Evolutionary conservation across 2,888 invertebrate species (phyloP).

Genomic region (Polydrusus pterygomalis): DNA sequence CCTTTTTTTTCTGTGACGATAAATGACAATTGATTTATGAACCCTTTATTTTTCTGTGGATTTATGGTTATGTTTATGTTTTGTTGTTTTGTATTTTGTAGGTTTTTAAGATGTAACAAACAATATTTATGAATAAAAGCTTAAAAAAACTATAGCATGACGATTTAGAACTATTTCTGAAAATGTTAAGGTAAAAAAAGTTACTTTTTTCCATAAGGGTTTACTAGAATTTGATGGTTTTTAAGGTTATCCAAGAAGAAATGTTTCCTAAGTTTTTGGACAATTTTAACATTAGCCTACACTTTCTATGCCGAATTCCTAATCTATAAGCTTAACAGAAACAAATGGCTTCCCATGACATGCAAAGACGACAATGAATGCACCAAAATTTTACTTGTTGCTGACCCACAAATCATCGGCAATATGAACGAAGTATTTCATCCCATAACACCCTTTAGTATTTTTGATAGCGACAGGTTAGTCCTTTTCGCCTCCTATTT

Average conservation of each 20-base stretch:
- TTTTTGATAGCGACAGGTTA: slow-evolving; percentile 94
- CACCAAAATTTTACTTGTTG: slow-evolving; percentile 75
- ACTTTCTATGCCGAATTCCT: slow-evolving; percentile 66
- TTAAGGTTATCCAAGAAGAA: slow-evolving; percentile 51
- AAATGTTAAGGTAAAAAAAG: slow-evolving; percentile 39
- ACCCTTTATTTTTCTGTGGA: too few relatives aligned
- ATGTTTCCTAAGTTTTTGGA: slow-evolving; percentile 38
- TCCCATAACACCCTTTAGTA: slow-evolving; percentile 80
- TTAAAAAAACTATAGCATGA: slow-evolving; percentile 6
- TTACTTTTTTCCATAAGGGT: background rate
- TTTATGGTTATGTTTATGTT: slow-evolving; percentile 7
- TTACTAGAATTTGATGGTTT: background rate
- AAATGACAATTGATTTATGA: background rate
- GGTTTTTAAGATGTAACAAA: background rate
- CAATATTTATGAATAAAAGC: background rate
- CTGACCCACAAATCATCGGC: slow-evolving; percentile 96
- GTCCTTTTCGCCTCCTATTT: background rate
- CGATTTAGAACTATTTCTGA: background rate
- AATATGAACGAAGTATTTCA: slow-evolving; percentile 81
- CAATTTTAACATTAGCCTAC: slow-evolving; percentile 49
- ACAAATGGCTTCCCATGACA: slow-evolving; percentile 64
- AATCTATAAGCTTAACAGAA: slow-evolving; percentile 65
- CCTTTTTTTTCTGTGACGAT: too few relatives aligned
- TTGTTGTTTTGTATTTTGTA: background rate
- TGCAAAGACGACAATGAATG: slow-evolving; percentile 66